phyloP scores from a whole-genome alignment of 1,140 invertebrate species.

The Psix sp. region DNA sequence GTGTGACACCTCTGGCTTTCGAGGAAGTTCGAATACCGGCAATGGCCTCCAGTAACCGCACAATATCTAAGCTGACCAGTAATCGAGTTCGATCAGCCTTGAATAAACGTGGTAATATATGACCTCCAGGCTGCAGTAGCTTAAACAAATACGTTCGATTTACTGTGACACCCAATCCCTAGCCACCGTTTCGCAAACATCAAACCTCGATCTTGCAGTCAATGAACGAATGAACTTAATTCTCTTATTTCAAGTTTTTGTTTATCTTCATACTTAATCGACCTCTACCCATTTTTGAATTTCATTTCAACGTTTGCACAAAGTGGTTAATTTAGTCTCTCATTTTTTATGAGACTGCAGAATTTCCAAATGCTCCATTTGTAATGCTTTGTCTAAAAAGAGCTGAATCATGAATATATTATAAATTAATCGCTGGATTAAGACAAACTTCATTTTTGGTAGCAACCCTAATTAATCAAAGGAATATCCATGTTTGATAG shows the following conservation, averaged over 20 bases:
- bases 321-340: no score
- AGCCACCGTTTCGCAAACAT: constrained; percentile 22
- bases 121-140: constrained; percentile 32
- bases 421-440: constrained; percentile 17
- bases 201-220: constrained; percentile 24
- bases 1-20: constrained; percentile 53
- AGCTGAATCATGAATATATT: no score
- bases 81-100: constrained; percentile 59
- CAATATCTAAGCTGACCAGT: constrained; percentile 60
- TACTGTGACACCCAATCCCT: constrained; percentile 34
- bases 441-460: constrained; percentile 14
- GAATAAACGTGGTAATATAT: constrained; percentile 58
- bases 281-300: no score
- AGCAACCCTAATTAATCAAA: constrained; percentile 22
- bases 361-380: no score
- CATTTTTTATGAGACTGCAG: no score
- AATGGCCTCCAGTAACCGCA: constrained; percentile 55
- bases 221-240: no score
- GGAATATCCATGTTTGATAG: neutral
- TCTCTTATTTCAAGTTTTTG: no score
- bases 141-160: constrained; percentile 57
- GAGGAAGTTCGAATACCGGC: constrained; percentile 52
- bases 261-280: no score
- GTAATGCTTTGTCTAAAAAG: no score
- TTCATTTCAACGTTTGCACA: no score